Evolutionary conservation across 2,888 invertebrate genomes (phyloP).

Genomic region (Spisula solida): DNA sequence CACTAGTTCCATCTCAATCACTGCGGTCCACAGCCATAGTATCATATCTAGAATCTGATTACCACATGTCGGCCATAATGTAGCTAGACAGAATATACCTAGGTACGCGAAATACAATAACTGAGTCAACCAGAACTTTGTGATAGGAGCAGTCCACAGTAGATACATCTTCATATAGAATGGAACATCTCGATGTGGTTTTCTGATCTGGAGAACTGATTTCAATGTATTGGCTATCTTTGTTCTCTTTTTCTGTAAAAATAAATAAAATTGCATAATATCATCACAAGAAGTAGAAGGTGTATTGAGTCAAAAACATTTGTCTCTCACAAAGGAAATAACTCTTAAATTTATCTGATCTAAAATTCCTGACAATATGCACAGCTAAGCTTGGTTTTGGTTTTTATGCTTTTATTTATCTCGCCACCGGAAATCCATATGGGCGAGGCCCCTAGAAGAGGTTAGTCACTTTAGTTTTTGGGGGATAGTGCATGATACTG

Average conservation of each 20-base stretch:
- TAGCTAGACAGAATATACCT: slow-evolving; percentile 80
- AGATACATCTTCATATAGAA: slow-evolving; percentile 80
- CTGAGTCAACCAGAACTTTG: slow-evolving; percentile 88
- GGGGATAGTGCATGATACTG: too few relatives aligned
- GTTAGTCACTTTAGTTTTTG: too few relatives aligned
- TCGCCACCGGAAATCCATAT: too few relatives aligned
- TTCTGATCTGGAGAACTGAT: slow-evolving; percentile 24
- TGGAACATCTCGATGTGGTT: slow-evolving; percentile 58
- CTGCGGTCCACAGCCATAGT: slow-evolving; percentile 83
- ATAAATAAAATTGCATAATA: not conserved
- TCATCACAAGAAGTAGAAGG: too few relatives aligned
- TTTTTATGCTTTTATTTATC: too few relatives aligned
- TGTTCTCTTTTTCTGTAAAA: slow-evolving; percentile 29
- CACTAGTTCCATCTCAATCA: slow-evolving; percentile 78
- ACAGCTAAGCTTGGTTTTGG: too few relatives aligned
- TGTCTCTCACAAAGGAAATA: too few relatives aligned
- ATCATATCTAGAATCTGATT: slow-evolving; percentile 86
- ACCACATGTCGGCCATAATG: slow-evolving; percentile 87
- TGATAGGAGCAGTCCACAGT: slow-evolving; percentile 87
- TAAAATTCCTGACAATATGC: too few relatives aligned
- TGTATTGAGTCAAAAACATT: too few relatives aligned
- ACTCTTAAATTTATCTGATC: too few relatives aligned
- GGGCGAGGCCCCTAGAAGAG: too few relatives aligned
- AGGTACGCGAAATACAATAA: slow-evolving; percentile 81
- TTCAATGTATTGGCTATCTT: slow-evolving; percentile 19